A percentile compares a stretch with the other conserved stretches of the same genome.
These are phyloP conservation scores for Sclerurus mexicanus DNA, from an alignment of 2,113 vertebrate genomes.

Conservation along the genomic window DNA sequence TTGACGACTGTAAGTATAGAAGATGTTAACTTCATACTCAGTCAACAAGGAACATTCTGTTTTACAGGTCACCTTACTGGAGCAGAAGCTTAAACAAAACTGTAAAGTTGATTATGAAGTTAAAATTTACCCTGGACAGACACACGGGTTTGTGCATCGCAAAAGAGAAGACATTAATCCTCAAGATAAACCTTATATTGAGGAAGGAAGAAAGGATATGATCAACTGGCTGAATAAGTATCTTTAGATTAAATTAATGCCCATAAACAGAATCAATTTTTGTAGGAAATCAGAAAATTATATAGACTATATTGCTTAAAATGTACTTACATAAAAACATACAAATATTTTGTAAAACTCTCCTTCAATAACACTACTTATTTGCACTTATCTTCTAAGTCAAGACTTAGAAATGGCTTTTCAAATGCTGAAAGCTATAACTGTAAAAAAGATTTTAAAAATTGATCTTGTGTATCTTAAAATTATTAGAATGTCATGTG, in stretches of 20 bases:
- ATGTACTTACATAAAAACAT: background rate
- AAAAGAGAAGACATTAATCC: conserved; percentile 86
- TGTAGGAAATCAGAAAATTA: background rate
- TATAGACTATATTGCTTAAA: background rate
- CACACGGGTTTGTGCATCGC: conserved; percentile 91
- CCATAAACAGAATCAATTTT: background rate
- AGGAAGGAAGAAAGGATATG: conserved; percentile 85
- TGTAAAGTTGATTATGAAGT: conserved; percentile 83
- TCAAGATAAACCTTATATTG: conserved; percentile 80
- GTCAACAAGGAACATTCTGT: background rate
- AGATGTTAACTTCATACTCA: background rate
- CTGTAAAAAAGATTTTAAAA: background rate
- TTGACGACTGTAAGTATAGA: background rate
- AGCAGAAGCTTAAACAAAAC: conserved; percentile 81
- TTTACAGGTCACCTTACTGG: conserved; percentile 77
- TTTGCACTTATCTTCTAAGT: background rate
- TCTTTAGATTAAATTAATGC: conserved; percentile 59
- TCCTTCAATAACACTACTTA: background rate
- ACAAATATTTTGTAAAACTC: background rate
- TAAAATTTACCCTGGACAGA: conserved; percentile 90
- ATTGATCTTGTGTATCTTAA: background rate
- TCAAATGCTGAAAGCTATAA: background rate
- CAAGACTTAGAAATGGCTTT: background rate
- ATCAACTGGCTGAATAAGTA: conserved; percentile 89
- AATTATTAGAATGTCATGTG: background rate